Evolutionary conservation across 2,888 invertebrate species (phyloP).

Genomic region (Brassicogethes aeneus): DNA sequence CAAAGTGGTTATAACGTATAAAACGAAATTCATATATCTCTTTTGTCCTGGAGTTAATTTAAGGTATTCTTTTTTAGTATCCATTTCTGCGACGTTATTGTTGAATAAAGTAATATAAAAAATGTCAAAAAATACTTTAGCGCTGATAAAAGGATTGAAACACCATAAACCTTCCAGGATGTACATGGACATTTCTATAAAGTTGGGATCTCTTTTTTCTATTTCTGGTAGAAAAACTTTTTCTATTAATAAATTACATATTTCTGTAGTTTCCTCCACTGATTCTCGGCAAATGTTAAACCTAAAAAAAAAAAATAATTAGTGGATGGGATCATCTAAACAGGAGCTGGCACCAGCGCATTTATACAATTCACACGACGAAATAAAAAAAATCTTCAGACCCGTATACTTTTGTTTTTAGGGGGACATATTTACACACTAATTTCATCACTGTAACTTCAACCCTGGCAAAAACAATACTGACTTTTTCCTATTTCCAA

Average conservation of each 20-base stretch:
- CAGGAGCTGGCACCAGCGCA: no score
- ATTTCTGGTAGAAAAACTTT: constrained; percentile 55
- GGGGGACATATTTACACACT: no score
- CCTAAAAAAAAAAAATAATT: constrained; percentile 37
- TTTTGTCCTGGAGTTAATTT: constrained; percentile 12
- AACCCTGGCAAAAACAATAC: no score
- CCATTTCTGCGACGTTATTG: constrained; percentile 10
- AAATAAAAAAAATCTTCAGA: no score
- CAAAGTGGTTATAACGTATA: constrained; percentile 12
- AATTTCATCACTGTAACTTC: no score
- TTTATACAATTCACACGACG: no score
- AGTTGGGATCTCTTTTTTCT: constrained; percentile 47
- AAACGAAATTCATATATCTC: constrained; percentile 8
- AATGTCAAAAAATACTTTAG: constrained; percentile 46
- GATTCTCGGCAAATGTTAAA: constrained; percentile 62
- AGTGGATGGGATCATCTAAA: no score
- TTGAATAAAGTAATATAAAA: constrained; percentile 20
- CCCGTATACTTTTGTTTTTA: no score
- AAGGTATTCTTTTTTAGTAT: constrained; percentile 5
- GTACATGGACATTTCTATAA: constrained; percentile 54
- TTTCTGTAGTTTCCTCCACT: constrained; percentile 52
- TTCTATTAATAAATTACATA: constrained; percentile 50
- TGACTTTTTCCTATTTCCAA: no score
- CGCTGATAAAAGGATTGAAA: constrained; percentile 52
- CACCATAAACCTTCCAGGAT: constrained; percentile 63